Evolutionary conservation across 92 coral and sea anemone species (phyloP), one percentile per base, ranked within the genome.

Genomic region (Montipora capitata): DNA sequence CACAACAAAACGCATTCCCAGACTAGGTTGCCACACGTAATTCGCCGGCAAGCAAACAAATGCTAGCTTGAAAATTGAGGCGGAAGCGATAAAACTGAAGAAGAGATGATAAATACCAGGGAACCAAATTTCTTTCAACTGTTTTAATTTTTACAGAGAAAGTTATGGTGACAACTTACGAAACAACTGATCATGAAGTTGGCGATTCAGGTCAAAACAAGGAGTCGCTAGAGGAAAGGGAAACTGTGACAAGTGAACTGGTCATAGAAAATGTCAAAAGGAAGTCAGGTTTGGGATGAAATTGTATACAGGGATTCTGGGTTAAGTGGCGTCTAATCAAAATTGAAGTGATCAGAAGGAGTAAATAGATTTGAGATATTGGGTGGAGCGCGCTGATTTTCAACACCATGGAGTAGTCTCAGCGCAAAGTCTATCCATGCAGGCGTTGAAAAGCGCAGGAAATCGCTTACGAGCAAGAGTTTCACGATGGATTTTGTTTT

Each of bases 101-200:
- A 41, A 3, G 14, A 41, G 18, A 2, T 12, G 3, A 12, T 10
- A 15, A n/a, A 7, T n/a, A 4, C 3, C 52, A 70, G 10, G 9
- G 51, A 13, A 3, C 10, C 11, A 10, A 7, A 12, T 12, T 0
- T 70, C 5, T 38, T 39, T 41, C 17, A 20, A 67, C 14, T 20
- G 44, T 51, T 27, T 71, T 11, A 13, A 71, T 8, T 40, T 56
- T 84, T 15, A 76, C 68, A 85, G 89, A 85, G 40, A 74, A 85
- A 85, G 83, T 85, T 49, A 20, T 76, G 58, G 76, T 49, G 76
- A 78, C 82, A 51, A 56, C 73, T 10, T 40, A 64, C 51, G 85
- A 85, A 44, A 48, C 67, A 13, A 54, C 9, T 52, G 82, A 12
- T 48, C 42, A 48, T 13, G 75, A 65, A 49, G 18, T 6, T 68